Conservation (phyloP, 2,113 vertebrate genomes). For the Passer montanus region DNA sequence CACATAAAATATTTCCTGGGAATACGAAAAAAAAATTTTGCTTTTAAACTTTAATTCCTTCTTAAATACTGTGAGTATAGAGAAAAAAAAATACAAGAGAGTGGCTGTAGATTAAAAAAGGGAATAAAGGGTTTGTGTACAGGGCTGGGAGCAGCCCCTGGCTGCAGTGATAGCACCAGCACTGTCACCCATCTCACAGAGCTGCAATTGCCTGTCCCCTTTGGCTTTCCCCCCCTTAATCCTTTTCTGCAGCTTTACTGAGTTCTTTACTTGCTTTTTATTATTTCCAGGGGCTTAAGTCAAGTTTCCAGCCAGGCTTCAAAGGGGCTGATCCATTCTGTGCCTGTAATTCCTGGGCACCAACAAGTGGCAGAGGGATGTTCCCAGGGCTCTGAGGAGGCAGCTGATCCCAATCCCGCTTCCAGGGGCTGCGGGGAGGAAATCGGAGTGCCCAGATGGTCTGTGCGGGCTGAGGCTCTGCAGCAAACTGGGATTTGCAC, state of each 20-base stretch:
- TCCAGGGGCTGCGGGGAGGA: not conserved
- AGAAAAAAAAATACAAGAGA: not conserved
- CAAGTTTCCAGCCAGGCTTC: constrained; percentile 35
- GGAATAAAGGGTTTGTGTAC: not conserved
- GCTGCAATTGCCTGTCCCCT: not conserved
- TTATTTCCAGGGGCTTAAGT: constrained; percentile 39
- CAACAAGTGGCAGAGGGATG: not conserved
- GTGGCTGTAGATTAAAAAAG: not conserved
- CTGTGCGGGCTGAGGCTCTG: not conserved
- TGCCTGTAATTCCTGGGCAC: not conserved
- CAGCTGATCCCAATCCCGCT: not conserved
- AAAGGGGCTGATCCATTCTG: not conserved
- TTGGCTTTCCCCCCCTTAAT: not conserved
- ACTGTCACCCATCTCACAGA: not conserved
- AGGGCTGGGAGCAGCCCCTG: not conserved
- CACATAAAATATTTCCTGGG: not conserved
- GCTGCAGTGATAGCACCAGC: not conserved
- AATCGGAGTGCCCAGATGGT: not conserved
- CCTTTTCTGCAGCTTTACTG: constrained; percentile 22
- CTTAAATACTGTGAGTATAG: not conserved
- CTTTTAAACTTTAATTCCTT: not conserved
- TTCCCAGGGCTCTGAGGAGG: not conserved
- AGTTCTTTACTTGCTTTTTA: constrained; percentile 15
- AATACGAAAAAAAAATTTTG: not conserved
- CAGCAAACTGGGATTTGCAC: not conserved